Conservation (phyloP, 2,888 invertebrate genomes). For the Melitaea athalia region DNA sequence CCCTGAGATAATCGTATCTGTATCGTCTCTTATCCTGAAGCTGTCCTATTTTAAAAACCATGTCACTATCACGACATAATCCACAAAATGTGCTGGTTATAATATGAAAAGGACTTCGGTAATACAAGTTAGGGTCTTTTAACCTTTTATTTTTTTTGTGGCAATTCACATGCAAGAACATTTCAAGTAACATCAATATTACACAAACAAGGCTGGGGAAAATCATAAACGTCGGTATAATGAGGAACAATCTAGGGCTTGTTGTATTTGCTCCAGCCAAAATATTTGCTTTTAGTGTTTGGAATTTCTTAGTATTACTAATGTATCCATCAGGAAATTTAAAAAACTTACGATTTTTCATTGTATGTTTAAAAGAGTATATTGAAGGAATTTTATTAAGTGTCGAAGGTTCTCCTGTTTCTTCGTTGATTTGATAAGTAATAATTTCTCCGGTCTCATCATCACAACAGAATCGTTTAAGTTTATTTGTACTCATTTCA, state of each 20-base stretch:
- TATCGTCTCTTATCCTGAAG: slow-evolving; percentile 84
- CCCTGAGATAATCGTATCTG: slow-evolving; percentile 68
- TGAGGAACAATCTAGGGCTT: slow-evolving; percentile 78
- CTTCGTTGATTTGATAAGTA: slow-evolving; percentile 67
- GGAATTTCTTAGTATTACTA: slow-evolving; percentile 62
- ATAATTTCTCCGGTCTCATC: slow-evolving; percentile 80
- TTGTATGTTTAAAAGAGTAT: slow-evolving; percentile 26
- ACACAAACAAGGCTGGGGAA: slow-evolving; percentile 80
- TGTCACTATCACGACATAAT: slow-evolving; percentile 83
- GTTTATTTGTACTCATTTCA: slow-evolving; percentile 19
- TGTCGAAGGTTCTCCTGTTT: slow-evolving; percentile 77
- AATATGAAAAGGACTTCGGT: slow-evolving; percentile 86
- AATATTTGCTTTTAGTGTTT: slow-evolving; percentile 63
- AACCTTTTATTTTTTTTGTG: slow-evolving; percentile 85
- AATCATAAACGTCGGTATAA: slow-evolving; percentile 83
- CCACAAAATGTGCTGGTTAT: slow-evolving; percentile 87
- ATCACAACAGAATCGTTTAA: slow-evolving; percentile 62
- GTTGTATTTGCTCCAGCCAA: slow-evolving; percentile 65
- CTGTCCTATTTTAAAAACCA: slow-evolving; percentile 84
- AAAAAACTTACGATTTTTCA: slow-evolving; percentile 43
- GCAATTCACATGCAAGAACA: slow-evolving; percentile 85
- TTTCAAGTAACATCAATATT: slow-evolving; percentile 80
- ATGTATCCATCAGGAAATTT: slow-evolving; percentile 59
- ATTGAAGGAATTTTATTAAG: slow-evolving; percentile 41
- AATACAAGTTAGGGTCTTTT: slow-evolving; percentile 82